Evolutionary conservation across 2,113 vertebrate species (phyloP).

Genomic region (Oostethus manadensis): DNA sequence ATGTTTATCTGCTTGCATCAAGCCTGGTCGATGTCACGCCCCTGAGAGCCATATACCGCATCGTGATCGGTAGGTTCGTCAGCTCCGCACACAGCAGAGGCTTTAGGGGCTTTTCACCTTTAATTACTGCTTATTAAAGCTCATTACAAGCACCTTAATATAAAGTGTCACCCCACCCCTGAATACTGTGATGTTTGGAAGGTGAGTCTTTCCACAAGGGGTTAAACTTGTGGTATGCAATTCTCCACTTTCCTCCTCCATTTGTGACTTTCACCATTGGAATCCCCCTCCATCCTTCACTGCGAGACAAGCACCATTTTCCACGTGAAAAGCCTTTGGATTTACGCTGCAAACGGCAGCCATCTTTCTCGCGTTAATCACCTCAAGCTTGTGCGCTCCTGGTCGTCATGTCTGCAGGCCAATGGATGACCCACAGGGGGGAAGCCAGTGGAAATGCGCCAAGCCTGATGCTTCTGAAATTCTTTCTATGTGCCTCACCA

Average conservation of each 20-base stretch:
- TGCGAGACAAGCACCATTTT: constrained; percentile 66
- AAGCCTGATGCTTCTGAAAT: constrained; percentile 46
- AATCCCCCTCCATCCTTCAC: constrained; percentile 61
- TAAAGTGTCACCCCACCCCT: no score
- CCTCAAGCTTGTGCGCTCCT: constrained; percentile 53
- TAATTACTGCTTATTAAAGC: no score
- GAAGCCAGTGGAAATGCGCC: constrained; percentile 70
- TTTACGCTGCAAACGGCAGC: constrained; percentile 60
- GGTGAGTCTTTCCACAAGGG: no score
- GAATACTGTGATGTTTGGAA: no score
- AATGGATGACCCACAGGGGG: constrained; percentile 66
- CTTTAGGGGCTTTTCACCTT: no score
- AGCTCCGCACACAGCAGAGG: no score
- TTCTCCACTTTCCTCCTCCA: background rate
- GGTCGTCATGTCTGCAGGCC: constrained; percentile 47
- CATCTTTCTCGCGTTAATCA: constrained; percentile 70
- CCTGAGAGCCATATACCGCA: no score
- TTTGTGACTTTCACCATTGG: constrained; percentile 43
- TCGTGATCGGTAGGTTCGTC: no score
- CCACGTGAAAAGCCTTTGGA: constrained; percentile 60
- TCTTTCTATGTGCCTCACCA: constrained; percentile 49
- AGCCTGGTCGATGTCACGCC: no score
- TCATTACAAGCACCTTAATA: no score
- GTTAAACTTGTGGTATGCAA: background rate
- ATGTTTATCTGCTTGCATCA: no score